Percentiles rank a stretch among this genome's conserved stretches.
These are phyloP conservation scores for Brachionus asplanchnoidis DNA, from an alignment of 1,140 invertebrate species.

Conservation along the genomic window DNA sequence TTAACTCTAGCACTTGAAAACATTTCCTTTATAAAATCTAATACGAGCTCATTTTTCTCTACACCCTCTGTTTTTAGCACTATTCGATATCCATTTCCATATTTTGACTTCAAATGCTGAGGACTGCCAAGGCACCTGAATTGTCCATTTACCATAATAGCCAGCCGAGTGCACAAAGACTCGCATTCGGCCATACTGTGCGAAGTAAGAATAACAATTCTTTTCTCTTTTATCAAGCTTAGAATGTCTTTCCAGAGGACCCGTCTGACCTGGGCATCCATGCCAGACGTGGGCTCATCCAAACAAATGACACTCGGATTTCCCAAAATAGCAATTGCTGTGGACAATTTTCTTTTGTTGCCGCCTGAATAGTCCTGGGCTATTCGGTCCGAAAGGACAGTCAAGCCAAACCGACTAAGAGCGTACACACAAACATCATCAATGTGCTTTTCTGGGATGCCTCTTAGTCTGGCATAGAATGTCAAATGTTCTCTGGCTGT, in stretches of 20 bases:
- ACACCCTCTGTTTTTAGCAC: slow-evolving; percentile 44
- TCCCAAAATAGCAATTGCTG: slow-evolving; percentile 58
- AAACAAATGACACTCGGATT: slow-evolving; percentile 47
- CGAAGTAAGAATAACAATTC: slow-evolving; percentile 21
- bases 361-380: slow-evolving; percentile 64
- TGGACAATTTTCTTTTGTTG: slow-evolving; percentile 57
- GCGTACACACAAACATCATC: slow-evolving; percentile 45
- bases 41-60: slow-evolving; percentile 44
- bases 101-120: slow-evolving; percentile 57
- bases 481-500: slow-evolving; percentile 71
- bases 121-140: slow-evolving; percentile 59
- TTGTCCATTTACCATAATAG: slow-evolving; percentile 60
- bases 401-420: not conserved
- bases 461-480: slow-evolving; percentile 72
- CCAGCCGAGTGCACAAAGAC: slow-evolving; percentile 57
- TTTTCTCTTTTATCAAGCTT: slow-evolving; percentile 40
- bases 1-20: slow-evolving; percentile 57
- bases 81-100: slow-evolving; percentile 59
- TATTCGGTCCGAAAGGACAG: slow-evolving; percentile 49
- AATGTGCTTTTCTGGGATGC: slow-evolving; percentile 55
- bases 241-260: slow-evolving; percentile 55
- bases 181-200: slow-evolving; percentile 61
- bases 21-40: slow-evolving; percentile 47
- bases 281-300: slow-evolving; percentile 54
- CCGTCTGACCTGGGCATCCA: slow-evolving; percentile 56